A percentile compares a stretch with the other conserved stretches of the same genome.
Conservation (phyloP, 1,140 invertebrate genomes). For the Apis laboriosa region DNA sequence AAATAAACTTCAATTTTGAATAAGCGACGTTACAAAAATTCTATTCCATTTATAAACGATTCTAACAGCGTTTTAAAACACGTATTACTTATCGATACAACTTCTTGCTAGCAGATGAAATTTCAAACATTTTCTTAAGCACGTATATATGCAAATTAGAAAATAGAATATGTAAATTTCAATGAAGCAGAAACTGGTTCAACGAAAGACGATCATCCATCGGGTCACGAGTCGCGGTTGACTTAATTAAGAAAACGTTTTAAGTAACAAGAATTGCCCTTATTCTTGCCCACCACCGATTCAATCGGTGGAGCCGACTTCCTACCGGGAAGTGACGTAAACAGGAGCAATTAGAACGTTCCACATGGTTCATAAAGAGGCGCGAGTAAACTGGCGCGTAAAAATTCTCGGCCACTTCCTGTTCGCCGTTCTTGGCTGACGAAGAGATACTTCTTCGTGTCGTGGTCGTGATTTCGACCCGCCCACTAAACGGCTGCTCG, state of each 20-base stretch:
- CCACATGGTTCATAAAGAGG: constrained; percentile 37
- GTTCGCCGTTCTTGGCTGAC: background rate
- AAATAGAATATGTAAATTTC: too few relatives aligned
- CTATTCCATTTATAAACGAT: too few relatives aligned
- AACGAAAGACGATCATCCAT: background rate
- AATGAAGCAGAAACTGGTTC: background rate
- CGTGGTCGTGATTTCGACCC: background rate
- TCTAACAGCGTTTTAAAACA: too few relatives aligned
- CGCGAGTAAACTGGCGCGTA: constrained; percentile 18
- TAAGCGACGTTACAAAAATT: too few relatives aligned
- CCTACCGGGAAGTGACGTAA: constrained; percentile 53
- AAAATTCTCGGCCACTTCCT: constrained; percentile 19
- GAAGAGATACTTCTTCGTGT: too few relatives aligned
- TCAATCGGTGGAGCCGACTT: constrained; percentile 32
- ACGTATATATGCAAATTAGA: too few relatives aligned
- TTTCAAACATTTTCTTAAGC: too few relatives aligned
- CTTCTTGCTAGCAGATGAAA: too few relatives aligned
- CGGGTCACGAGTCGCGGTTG: background rate
- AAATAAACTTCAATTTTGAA: too few relatives aligned
- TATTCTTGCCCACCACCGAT: constrained; percentile 24
- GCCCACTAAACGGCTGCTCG: too few relatives aligned
- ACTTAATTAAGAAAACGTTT: constrained; percentile 13
- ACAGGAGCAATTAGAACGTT: constrained; percentile 57
- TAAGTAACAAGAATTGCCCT: constrained; percentile 10
- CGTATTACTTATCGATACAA: too few relatives aligned